Conservation (phyloP, 2,113 vertebrate species). For the Melanerpes aurifrons region DNA sequence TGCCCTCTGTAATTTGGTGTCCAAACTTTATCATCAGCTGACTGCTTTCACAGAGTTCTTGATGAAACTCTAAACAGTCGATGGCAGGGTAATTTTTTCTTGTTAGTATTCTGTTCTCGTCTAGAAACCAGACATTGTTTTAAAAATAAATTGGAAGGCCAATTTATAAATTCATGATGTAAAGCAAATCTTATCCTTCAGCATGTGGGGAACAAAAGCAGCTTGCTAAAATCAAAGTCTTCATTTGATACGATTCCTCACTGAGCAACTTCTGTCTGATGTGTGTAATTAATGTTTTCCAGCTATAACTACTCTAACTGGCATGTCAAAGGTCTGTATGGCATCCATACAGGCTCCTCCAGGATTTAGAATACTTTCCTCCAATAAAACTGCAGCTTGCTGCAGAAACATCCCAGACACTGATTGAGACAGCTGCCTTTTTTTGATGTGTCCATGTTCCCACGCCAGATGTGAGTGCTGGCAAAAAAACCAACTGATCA, state of each 20-base stretch:
- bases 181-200: conserved; percentile 66
- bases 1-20: conserved; percentile 1
- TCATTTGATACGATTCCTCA: conserved; percentile 58
- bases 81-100: not conserved
- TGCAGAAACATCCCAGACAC: not conserved
- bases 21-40: conserved; percentile 32
- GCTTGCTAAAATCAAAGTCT: conserved; percentile 68
- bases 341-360: not conserved
- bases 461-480: conserved; percentile 1
- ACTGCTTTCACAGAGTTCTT: conserved; percentile 14
- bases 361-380: not conserved
- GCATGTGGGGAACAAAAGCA: conserved; percentile 58
- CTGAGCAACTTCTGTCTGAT: conserved; percentile 42
- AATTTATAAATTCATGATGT: conserved; percentile 65
- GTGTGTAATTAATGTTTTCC: conserved; percentile 45
- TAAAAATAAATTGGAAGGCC: conserved; percentile 22
- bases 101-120: not conserved
- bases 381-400: not conserved
- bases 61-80: conserved; percentile 11
- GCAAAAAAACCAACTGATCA: not conserved
- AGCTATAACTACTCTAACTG: not conserved
- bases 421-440: not conserved
- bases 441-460: conserved; percentile 28
- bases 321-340: not conserved
- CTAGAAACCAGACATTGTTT: conserved; percentile 9